Conservation (phyloP, 2,113 vertebrate genomes). For the Mohoua ochrocephala region DNA sequence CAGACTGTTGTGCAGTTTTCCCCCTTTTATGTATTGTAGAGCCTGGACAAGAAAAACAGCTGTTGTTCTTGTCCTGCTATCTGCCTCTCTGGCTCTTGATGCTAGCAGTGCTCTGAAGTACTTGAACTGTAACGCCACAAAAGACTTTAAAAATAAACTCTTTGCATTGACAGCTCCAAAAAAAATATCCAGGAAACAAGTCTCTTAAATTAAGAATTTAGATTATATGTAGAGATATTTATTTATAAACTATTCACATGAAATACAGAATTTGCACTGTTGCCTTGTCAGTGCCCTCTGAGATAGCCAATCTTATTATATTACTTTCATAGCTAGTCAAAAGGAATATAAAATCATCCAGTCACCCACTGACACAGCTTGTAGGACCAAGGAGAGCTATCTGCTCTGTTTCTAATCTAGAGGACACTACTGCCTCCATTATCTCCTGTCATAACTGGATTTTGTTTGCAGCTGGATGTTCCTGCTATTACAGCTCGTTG, state of each 20-base stretch:
- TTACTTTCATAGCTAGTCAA: not conserved
- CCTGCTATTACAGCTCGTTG: not conserved
- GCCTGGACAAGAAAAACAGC: not conserved
- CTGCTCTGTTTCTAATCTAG: not conserved
- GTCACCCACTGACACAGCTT: not conserved
- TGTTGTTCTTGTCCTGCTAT: not conserved
- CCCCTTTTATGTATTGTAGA: not conserved
- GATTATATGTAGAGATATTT: not conserved
- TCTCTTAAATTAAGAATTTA: not conserved
- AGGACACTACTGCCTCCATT: not conserved
- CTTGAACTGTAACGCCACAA: not conserved
- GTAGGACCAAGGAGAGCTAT: not conserved
- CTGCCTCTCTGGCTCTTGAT: not conserved
- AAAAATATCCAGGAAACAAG: not conserved
- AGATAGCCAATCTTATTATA: not conserved
- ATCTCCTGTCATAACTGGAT: not conserved
- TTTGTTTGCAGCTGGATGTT: not conserved
- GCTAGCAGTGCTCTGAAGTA: not conserved
- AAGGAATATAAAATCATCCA: not conserved
- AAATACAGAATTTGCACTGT: not conserved
- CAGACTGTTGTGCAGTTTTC: not conserved
- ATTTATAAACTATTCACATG: not conserved
- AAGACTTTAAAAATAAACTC: not conserved
- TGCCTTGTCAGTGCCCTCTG: not conserved
- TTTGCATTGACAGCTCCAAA: not conserved